Conservation (phyloP, 2,888 invertebrate genomes). For the Parasteatoda lunata region DNA sequence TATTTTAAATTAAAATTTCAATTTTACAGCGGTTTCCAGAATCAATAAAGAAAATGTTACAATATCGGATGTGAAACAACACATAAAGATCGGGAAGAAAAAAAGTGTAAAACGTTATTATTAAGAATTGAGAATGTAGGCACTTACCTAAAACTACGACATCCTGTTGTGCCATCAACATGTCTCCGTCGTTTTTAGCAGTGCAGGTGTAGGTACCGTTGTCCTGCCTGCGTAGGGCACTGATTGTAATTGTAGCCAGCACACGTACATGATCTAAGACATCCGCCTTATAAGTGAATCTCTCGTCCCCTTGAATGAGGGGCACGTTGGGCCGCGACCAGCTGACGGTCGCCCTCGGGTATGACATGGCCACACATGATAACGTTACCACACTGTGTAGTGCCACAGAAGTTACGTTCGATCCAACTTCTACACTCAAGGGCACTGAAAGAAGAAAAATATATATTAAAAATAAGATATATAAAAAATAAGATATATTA, state of each 20-base stretch:
- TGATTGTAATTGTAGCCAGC: constrained; percentile 55
- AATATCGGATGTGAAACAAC: too few relatives aligned
- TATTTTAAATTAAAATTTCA: too few relatives aligned
- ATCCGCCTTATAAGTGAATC: constrained; percentile 14
- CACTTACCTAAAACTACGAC: constrained; percentile 63
- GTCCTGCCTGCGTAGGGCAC: constrained; percentile 48
- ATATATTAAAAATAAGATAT: background rate
- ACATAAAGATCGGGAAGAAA: too few relatives aligned
- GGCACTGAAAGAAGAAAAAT: constrained; percentile 42
- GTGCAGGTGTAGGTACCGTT: constrained; percentile 66
- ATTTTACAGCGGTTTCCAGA: too few relatives aligned
- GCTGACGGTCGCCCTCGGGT: constrained; percentile 47
- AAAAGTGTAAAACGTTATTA: too few relatives aligned
- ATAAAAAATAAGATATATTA: too few relatives aligned
- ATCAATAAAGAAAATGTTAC: too few relatives aligned
- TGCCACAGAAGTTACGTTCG: constrained; percentile 36
- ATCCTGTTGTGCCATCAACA: constrained; percentile 54
- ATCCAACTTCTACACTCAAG: constrained; percentile 45
- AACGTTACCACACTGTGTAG: constrained; percentile 55
- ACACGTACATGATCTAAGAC: constrained; percentile 57
- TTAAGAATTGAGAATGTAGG: background rate
- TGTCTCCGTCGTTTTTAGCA: constrained; percentile 42
- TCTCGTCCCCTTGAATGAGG: constrained; percentile 6
- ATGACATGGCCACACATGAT: constrained; percentile 66
- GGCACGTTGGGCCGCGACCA: constrained; percentile 41